Conservation (phyloP, 1,140 invertebrate genomes). For the Sarcophaga peregrina region DNA sequence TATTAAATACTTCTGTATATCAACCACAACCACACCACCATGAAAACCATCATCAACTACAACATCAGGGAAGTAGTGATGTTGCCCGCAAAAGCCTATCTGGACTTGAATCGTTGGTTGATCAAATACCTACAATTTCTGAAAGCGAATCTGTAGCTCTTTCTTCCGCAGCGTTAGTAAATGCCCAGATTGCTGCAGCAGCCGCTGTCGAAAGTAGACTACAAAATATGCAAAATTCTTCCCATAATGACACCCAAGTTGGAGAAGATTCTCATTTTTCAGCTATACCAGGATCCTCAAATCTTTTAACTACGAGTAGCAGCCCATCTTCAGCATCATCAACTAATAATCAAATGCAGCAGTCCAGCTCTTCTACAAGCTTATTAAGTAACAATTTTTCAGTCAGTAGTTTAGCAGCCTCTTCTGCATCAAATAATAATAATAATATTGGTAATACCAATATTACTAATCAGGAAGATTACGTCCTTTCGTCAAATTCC, state of each 20-base stretch:
- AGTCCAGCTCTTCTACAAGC: neutral
- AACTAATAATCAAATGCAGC: neutral
- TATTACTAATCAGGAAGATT: neutral
- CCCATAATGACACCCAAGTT: neutral
- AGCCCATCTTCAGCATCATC: neutral
- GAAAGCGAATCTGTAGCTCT: conserved; percentile 67
- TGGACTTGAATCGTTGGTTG: conserved; percentile 87
- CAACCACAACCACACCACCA: conserved; percentile 33
- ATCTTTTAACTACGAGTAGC: conserved; percentile 7
- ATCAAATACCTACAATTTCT: conserved; percentile 89
- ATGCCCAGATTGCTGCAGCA: conserved; percentile 52
- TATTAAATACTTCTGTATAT: conserved; percentile 1
- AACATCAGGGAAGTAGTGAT: conserved; percentile 70
- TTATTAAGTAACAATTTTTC: conserved; percentile 54
- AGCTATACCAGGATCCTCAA: neutral
- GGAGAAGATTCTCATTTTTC: neutral
- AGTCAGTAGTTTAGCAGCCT: conserved; percentile 56
- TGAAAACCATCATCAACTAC: neutral
- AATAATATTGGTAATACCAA: neutral
- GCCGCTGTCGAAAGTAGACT: conserved; percentile 45
- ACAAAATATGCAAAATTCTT: neutral
- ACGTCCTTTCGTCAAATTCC: conserved; percentile 34
- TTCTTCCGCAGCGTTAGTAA: conserved; percentile 47
- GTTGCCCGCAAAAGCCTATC: conserved; percentile 88
- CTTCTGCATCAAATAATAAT: conserved; percentile 41